Conservation (phyloP, 1,140 invertebrate genomes). For the Homarus americanus region DNA sequence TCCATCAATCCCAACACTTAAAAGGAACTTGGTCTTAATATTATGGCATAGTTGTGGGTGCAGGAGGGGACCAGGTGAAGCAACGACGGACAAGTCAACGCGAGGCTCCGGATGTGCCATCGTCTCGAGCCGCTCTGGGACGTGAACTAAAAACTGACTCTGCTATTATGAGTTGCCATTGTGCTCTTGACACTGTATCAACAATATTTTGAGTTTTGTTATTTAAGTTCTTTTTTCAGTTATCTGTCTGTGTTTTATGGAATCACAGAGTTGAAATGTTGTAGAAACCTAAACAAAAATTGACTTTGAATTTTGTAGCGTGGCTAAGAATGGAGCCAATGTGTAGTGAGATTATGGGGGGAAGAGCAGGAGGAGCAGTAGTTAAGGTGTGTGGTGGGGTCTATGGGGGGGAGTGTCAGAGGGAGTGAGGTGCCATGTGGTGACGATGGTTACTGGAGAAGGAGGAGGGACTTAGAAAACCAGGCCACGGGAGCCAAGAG, state of each 20-base stretch:
- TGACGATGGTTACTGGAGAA: slow-evolving; percentile 29
- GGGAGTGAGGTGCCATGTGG: slow-evolving; percentile 44
- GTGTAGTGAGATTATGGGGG: background rate
- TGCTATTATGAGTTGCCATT: background rate
- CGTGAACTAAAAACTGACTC: background rate
- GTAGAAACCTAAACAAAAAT: no score
- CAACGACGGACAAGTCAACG: no score
- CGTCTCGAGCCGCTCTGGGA: background rate
- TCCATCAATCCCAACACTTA: no score
- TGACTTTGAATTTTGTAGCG: no score
- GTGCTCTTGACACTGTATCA: background rate
- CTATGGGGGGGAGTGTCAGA: background rate
- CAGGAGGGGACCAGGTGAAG: no score
- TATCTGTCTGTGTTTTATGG: no score
- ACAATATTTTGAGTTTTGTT: background rate
- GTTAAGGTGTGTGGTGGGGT: slow-evolving; percentile 1
- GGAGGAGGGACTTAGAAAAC: slow-evolving; percentile 26
- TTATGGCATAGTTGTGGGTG: no score
- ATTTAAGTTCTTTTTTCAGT: background rate
- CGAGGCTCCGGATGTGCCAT: background rate
- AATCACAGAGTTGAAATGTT: no score
- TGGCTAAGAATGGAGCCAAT: background rate
- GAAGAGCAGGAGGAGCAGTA: slow-evolving; percentile 1
- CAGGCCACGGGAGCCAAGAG: slow-evolving; percentile 59
- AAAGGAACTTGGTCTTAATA: no score